phyloP scores from a whole-genome alignment of 2,113 vertebrate species.

The Chlorocebus sabaeus region DNA sequence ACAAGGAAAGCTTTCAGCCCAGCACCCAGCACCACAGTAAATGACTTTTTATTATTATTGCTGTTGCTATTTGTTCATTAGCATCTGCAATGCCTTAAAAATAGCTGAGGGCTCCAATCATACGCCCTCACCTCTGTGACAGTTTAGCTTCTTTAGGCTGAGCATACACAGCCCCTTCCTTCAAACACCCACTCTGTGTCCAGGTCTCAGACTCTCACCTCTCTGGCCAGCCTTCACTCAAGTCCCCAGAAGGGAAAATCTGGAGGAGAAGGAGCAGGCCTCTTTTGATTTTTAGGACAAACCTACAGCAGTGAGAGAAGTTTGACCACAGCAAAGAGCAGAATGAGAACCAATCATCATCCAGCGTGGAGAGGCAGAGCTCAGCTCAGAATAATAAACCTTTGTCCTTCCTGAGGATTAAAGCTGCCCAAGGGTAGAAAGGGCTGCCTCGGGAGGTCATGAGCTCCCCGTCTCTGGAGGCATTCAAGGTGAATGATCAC shows the following conservation, averaged over 20 bases:
- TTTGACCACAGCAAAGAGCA: not conserved
- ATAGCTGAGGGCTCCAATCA: not conserved
- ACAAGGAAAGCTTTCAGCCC: not conserved
- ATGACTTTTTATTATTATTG: not conserved
- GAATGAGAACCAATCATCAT: not conserved
- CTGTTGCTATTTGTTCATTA: not conserved
- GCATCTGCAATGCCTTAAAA: not conserved
- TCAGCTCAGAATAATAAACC: not conserved
- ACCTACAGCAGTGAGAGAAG: not conserved
- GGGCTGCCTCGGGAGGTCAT: not conserved
- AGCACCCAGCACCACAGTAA: not conserved
- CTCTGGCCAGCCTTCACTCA: not conserved
- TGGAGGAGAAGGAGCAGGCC: not conserved
- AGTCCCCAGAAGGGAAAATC: not conserved
- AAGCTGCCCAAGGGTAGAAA: not conserved
- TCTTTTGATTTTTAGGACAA: not conserved
- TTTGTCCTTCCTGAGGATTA: not conserved
- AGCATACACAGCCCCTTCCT: not conserved
- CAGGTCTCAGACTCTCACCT: not conserved
- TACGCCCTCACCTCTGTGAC: not conserved
- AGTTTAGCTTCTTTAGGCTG: not conserved
- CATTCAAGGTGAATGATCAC: not conserved
- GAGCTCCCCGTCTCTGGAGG: not conserved
- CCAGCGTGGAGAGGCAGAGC: not conserved
- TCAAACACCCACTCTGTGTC: too few species aligned